These are phyloP conservation scores for Tragopan temminckii DNA, from an alignment of 2,797 vertebrate species.

Conservation along the genomic window DNA sequence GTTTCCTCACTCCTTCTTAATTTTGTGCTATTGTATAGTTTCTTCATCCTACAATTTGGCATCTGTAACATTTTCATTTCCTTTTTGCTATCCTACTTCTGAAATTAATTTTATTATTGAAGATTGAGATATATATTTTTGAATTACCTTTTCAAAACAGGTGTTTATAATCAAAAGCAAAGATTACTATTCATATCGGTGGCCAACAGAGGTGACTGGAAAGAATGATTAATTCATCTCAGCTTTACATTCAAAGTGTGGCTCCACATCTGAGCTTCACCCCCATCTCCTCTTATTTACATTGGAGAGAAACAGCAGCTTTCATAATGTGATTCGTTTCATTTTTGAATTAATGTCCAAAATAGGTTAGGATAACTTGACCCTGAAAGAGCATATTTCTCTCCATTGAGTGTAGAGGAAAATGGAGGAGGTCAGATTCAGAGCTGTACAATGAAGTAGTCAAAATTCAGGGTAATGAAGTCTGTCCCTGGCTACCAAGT, in stretches of 20 bases:
- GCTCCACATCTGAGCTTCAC: neutral
- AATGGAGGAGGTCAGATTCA: neutral
- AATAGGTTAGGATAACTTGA: neutral
- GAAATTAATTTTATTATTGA: neutral
- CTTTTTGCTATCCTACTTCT: neutral
- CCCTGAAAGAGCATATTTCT: neutral
- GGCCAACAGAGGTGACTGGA: neutral
- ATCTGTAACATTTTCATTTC: neutral
- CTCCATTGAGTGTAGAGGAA: neutral
- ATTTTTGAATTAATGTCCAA: neutral
- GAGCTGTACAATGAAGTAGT: neutral
- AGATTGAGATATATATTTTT: neutral
- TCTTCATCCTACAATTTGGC: neutral
- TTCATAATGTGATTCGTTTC: neutral
- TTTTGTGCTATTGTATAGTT: neutral
- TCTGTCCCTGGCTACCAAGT: neutral
- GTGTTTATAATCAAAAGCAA: neutral
- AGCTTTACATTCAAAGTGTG: accelerated
- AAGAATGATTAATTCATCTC: neutral
- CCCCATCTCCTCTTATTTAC: neutral
- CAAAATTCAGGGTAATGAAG: neutral
- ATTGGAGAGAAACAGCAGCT: neutral
- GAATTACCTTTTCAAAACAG: neutral
- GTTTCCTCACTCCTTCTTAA: neutral
- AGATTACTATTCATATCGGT: neutral